Evolutionary conservation across 2,113 vertebrate genomes (phyloP), one percentile per base, ranked within the genome.

Genomic region (Semnornis frantzii): DNA sequence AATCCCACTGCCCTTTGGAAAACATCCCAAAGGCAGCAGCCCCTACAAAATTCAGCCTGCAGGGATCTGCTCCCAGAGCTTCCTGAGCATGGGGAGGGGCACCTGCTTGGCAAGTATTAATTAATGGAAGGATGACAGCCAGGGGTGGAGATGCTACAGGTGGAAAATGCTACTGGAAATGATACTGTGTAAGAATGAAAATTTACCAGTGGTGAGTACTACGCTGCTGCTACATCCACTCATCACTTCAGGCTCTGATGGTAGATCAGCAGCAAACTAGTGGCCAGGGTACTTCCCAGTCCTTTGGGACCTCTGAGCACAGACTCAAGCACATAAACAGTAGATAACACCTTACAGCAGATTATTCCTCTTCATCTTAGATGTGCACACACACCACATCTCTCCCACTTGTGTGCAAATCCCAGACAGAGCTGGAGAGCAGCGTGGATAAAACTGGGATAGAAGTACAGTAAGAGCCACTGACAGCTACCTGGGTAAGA

Each of bases 341-440:
- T 76, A 44, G 64, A 13, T 31, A 9, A 42, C 11, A 68, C 10
- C 30, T 63, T 30, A 12, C 0, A 55, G 59, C 44, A 50, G 18
- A 13, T 34, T 21, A 44, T 27, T 80, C 30, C 19, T n/a, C 8
- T 15, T 55, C 2, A 34, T 42, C 42, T 39, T 18, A 19, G 52
- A 34, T 5, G 23, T 25, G 23, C 1, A 4, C 17, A 8, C 24
- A 13, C 23, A 33, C 7, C 57, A 15, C 0, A 1, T 74, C 44
- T 48, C 50, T 44, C 42, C 12, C 2, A 0, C 23, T 27, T 9
- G 15, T 25, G 28, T 54, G 64, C 0, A 0, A 50, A 63, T 24
- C 79, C 68, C 42, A 50, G 33, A 16, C 27, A 6, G 70, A 39
- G 52, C 46, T 1, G 0, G 57, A 78, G n/a, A 82, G 34, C 58